A percentile compares a stretch with the other conserved stretches of the same genome.
phyloP scores from a whole-genome alignment of 2,888 invertebrate species.

The Pardosa pseudoannulata region DNA sequence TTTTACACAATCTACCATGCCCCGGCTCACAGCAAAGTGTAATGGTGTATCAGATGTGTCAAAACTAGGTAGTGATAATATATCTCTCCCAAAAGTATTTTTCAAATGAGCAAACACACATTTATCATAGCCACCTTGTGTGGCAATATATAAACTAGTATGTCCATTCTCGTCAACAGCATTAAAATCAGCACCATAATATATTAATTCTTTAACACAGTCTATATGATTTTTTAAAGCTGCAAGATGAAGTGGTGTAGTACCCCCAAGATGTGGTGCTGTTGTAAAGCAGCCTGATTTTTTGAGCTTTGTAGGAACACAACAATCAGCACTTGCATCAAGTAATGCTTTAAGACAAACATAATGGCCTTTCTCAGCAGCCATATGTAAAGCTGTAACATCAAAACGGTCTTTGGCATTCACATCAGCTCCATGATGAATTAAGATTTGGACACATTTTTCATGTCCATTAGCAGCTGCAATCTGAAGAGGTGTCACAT shows the following conservation, averaged over 20 bases:
- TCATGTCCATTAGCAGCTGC: slow-evolving; percentile 75
- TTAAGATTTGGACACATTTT: slow-evolving; percentile 75
- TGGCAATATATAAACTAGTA: slow-evolving; percentile 77
- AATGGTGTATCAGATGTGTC: slow-evolving; percentile 76
- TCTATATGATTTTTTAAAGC: slow-evolving; percentile 76
- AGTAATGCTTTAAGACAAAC: slow-evolving; percentile 76
- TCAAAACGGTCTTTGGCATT: slow-evolving; percentile 77
- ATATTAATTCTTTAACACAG: slow-evolving; percentile 76
- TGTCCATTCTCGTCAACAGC: slow-evolving; percentile 76
- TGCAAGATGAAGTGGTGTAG: slow-evolving; percentile 77
- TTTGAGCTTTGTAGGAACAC: slow-evolving; percentile 76
- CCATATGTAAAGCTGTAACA: slow-evolving; percentile 77
- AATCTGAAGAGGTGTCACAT: slow-evolving; percentile 76
- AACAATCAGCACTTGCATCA: slow-evolving; percentile 76
- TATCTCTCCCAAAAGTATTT: slow-evolving; percentile 77
- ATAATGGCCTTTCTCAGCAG: slow-evolving; percentile 76
- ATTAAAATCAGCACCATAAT: slow-evolving; percentile 77
- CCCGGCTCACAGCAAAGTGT: slow-evolving; percentile 76
- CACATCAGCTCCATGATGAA: slow-evolving; percentile 76
- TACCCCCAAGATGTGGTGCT: slow-evolving; percentile 77
- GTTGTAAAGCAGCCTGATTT: slow-evolving; percentile 76
- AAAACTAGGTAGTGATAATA: slow-evolving; percentile 77
- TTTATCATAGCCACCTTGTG: slow-evolving; percentile 75
- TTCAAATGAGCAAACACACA: slow-evolving; percentile 76
- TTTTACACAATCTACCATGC: slow-evolving; percentile 75